Conservation (phyloP, 2,888 invertebrate species). For the Drosophila emarginata region DNA sequence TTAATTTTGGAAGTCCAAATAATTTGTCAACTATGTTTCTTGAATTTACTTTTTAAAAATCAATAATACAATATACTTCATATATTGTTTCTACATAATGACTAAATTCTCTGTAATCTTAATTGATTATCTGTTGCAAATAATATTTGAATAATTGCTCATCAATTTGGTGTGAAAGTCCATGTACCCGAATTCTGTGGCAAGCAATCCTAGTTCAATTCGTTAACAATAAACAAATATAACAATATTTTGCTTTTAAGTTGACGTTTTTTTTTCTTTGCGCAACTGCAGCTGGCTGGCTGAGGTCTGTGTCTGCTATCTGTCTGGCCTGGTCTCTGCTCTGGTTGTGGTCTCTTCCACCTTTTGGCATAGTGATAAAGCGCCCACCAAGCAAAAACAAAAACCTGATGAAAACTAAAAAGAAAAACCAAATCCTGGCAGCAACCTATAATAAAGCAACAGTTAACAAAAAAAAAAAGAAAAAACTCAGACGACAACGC, state of each 20-base stretch:
- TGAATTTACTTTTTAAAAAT: too few species aligned
- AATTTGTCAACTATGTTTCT: too few species aligned
- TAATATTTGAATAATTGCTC: neutral
- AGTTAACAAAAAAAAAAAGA: neutral
- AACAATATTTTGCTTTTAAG: constrained; percentile 16
- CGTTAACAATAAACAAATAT: constrained; percentile 61
- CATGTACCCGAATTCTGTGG: neutral
- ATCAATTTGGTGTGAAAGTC: neutral
- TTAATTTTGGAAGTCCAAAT: too few species aligned
- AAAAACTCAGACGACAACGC: constrained; percentile 66
- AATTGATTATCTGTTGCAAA: too few species aligned
- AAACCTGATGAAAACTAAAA: constrained; percentile 43
- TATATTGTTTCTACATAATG: too few species aligned
- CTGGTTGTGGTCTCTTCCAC: constrained; percentile 16
- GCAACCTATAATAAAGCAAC: constrained; percentile 57
- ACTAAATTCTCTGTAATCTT: too few species aligned
- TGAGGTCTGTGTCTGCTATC: constrained; percentile 29
- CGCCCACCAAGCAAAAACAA: constrained; percentile 4
- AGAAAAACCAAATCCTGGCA: constrained; percentile 4
- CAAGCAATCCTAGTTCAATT: constrained; percentile 32
- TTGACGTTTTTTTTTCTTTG: constrained; percentile 47
- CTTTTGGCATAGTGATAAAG: constrained; percentile 38
- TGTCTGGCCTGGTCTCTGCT: constrained; percentile 21
- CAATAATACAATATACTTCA: too few species aligned
- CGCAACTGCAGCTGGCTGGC: constrained; percentile 62